A percentile compares a stretch with the other conserved stretches of the same genome.
These are phyloP conservation scores for Polydesmus complanatus DNA, from an alignment of 2,888 invertebrate species.

Conservation along the genomic window DNA sequence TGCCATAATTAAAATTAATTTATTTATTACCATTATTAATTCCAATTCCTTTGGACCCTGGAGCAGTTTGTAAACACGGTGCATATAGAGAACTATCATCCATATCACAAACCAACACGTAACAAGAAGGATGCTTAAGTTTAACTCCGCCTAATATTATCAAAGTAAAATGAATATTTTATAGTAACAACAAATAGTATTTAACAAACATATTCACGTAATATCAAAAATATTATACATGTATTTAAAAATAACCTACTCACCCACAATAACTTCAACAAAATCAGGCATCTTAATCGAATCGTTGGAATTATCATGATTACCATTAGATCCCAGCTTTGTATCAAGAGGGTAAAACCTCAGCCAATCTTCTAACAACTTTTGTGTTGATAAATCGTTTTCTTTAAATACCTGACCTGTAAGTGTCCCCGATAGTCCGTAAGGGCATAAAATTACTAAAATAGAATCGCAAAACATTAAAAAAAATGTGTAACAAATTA, in stretches of 20 bases:
- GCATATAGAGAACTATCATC: conserved; percentile 35
- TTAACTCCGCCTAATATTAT: conserved; percentile 64
- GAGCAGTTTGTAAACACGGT: conserved; percentile 10
- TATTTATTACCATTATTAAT: not conserved
- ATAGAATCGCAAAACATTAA: conserved; percentile 20
- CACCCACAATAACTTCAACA: conserved; percentile 43
- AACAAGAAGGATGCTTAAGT: conserved; percentile 91
- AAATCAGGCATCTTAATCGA: conserved; percentile 39
- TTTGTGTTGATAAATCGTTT: conserved; percentile 46
- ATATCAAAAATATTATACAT: not conserved
- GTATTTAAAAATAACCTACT: conserved; percentile 21
- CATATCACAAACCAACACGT: conserved; percentile 79
- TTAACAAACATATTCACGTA: not conserved
- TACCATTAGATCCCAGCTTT: conserved; percentile 28
- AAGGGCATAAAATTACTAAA: conserved; percentile 85
- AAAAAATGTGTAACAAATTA: conserved; percentile 8
- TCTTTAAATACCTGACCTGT: conserved; percentile 68
- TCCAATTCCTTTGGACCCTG: conserved; percentile 6
- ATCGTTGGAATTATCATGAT: conserved; percentile 26
- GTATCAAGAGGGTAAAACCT: conserved; percentile 78
- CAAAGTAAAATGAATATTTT: no score
- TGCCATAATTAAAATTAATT: no score
- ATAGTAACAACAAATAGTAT: not conserved
- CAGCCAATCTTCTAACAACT: conserved; percentile 83
- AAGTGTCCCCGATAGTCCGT: conserved; percentile 79